Evolutionary conservation across 1,140 invertebrate genomes (phyloP).

Genomic region (Drosophila asahinai): DNA sequence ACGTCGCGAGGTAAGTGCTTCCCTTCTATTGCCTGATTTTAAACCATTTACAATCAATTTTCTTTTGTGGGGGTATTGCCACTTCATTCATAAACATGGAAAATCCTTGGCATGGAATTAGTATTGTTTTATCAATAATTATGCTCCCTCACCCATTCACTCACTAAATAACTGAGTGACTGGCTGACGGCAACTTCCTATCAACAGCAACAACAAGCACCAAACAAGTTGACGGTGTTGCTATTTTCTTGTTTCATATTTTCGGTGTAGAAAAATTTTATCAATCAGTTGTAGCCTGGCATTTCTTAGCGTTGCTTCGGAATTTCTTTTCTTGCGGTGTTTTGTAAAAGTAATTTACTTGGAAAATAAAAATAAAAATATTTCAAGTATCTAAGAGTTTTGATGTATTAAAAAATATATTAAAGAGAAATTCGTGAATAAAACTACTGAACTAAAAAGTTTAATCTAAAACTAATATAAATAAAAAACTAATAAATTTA

Average conservation of each 20-base stretch:
- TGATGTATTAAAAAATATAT: neutral
- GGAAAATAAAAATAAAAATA: neutral
- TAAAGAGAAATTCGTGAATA: neutral
- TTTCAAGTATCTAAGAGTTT: neutral
- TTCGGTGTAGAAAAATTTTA: slow-evolving; percentile 16
- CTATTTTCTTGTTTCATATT: slow-evolving; percentile 63
- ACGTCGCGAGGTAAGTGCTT: slow-evolving; percentile 91
- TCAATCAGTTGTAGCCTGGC: slow-evolving; percentile 58
- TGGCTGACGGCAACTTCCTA: slow-evolving; percentile 32
- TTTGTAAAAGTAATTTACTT: neutral
- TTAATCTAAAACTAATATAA: no score
- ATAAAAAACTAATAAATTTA: neutral
- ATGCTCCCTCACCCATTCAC: slow-evolving; percentile 49
- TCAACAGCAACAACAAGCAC: slow-evolving; percentile 41
- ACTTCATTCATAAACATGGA: slow-evolving; percentile 72
- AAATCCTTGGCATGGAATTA: slow-evolving; percentile 59
- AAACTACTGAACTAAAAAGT: neutral
- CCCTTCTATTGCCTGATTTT: slow-evolving; percentile 43
- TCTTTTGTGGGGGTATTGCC: slow-evolving; percentile 20
- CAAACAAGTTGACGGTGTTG: slow-evolving; percentile 52
- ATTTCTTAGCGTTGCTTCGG: slow-evolving; percentile 44
- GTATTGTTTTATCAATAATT: slow-evolving; percentile 84
- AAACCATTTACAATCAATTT: slow-evolving; percentile 73
- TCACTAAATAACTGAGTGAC: slow-evolving; percentile 22
- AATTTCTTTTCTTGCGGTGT: neutral